Base-by-base conservation (phyloP, 2,888 invertebrate genomes). In the Belgica antarctica region DNA sequence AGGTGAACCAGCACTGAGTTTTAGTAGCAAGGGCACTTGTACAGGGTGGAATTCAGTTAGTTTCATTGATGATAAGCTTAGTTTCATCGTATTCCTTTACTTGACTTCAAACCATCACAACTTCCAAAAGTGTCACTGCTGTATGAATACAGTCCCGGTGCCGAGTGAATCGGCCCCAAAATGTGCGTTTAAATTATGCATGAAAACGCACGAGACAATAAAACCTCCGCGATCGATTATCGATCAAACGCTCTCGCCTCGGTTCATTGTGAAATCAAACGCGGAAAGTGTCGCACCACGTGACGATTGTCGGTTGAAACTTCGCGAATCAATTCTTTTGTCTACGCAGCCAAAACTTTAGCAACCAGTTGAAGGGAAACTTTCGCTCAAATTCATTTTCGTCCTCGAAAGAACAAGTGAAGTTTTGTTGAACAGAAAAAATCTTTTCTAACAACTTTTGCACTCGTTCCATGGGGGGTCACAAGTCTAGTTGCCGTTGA, bases 181-280 rank as follows among this genome's bases (percentile, higher is more conserved):
- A n/a, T n/a, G 2, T 41, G 63, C 63, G 46, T 25, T 63, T 62
- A 46, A 63, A 63, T 63, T 63, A 63, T 63, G 63, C 63, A 63
- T 63, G 27, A 19, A 34, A 34, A 57, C 8, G 24, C 1, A n/a
- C n/a, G n/a, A 34, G 19, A 46, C n/a, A 41, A 46, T 24, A 19
- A n/a, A n/a, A n/a, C n/a, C n/a, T n/a, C 22, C 24, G 63, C 36
- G 63, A 17, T 41, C n/a, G 47, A 28, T 52, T 66, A 66, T 66
- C 65, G 65, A 66, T 66, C 65, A 66, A 66, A 66, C 47, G 12
- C 41, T 41, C 15, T 5, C 41, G 15, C 41, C 41, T 41, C n/a
- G 41, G 12, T 41, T 41, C 41, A 41, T 41, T 41, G 2, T 15
- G 41, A 41, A 3, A n/a, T 41, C 8, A 15, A 10, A 15, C 10